phyloP scores from a whole-genome alignment of 2,888 invertebrate genomes.

The Palloptera scutellata region DNA sequence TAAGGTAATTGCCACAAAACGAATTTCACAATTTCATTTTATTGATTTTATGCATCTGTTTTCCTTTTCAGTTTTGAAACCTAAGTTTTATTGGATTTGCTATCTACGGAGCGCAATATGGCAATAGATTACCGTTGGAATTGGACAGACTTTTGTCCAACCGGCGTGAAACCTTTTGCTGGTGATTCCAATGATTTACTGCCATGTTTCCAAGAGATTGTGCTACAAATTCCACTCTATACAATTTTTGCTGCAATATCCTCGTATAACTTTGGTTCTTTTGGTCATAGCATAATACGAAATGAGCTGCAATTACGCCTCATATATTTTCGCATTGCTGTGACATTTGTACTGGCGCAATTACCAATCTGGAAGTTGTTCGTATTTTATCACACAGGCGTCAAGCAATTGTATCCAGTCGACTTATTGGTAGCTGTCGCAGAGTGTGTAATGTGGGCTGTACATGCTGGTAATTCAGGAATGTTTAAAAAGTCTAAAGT shows the following conservation, averaged over 20 bases:
- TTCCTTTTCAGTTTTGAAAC: too few relatives aligned
- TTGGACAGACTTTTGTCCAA: constrained; percentile 80
- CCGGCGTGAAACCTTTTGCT: constrained; percentile 76
- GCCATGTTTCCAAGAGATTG: constrained; percentile 85
- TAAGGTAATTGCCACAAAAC: too few relatives aligned
- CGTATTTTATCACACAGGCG: constrained; percentile 67
- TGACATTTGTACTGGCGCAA: constrained; percentile 71
- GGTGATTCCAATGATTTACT: constrained; percentile 77
- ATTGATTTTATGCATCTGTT: too few relatives aligned
- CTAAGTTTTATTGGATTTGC: too few relatives aligned
- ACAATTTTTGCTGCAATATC: constrained; percentile 78
- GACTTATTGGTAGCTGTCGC: constrained; percentile 77
- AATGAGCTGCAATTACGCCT: constrained; percentile 71
- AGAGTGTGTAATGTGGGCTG: constrained; percentile 80
- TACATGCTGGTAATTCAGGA: constrained; percentile 77
- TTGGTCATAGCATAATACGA: constrained; percentile 69
- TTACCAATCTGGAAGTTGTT: constrained; percentile 76
- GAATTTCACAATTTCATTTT: too few relatives aligned
- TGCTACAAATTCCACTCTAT: constrained; percentile 79
- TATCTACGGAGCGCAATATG: neutral
- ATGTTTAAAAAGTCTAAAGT: neutral
- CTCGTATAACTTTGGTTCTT: constrained; percentile 81
- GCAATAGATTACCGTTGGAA: constrained; percentile 67
- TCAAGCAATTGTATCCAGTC: constrained; percentile 68
- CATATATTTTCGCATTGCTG: constrained; percentile 72